Evolutionary conservation across 2,888 invertebrate genomes (phyloP).

Genomic region (Chrysomela aeneicollis): DNA sequence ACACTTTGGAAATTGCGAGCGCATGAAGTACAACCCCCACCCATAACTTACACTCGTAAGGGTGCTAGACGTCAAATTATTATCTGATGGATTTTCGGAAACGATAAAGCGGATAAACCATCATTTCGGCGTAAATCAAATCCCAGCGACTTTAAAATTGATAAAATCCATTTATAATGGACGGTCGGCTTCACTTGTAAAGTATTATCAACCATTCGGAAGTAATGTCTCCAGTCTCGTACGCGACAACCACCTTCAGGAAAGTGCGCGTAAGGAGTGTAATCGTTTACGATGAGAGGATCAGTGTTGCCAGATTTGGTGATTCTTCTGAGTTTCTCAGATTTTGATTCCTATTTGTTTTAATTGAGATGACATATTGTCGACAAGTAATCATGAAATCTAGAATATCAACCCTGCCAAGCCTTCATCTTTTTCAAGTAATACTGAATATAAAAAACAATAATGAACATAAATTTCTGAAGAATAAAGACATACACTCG

Average conservation of each 20-base stretch:
- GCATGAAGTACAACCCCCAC: background rate
- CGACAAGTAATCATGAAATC: too few relatives aligned
- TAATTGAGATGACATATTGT: too few relatives aligned
- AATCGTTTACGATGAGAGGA: constrained; percentile 10
- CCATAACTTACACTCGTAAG: constrained; percentile 2
- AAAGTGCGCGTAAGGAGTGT: constrained; percentile 23
- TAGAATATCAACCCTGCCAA: too few relatives aligned
- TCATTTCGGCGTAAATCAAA: constrained; percentile 55
- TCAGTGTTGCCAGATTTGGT: background rate
- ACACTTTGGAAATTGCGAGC: background rate
- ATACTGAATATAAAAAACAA: too few relatives aligned
- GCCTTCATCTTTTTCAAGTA: too few relatives aligned
- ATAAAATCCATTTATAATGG: constrained; percentile 63
- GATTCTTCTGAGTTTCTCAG: background rate
- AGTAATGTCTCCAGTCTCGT: constrained; percentile 15
- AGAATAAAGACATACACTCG: too few relatives aligned
- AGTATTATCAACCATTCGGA: constrained; percentile 60
- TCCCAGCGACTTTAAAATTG: constrained; percentile 59
- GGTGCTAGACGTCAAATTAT: constrained; percentile 15
- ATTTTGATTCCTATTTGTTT: too few relatives aligned
- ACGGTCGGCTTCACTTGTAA: constrained; percentile 62
- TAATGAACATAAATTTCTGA: too few relatives aligned
- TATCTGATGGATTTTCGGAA: constrained; percentile 32
- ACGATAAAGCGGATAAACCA: constrained; percentile 44
- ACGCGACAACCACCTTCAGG: background rate